These are phyloP conservation scores for Drosophila bifasciata DNA, from an alignment of 1,140 invertebrate genomes.

Conservation along the genomic window DNA sequence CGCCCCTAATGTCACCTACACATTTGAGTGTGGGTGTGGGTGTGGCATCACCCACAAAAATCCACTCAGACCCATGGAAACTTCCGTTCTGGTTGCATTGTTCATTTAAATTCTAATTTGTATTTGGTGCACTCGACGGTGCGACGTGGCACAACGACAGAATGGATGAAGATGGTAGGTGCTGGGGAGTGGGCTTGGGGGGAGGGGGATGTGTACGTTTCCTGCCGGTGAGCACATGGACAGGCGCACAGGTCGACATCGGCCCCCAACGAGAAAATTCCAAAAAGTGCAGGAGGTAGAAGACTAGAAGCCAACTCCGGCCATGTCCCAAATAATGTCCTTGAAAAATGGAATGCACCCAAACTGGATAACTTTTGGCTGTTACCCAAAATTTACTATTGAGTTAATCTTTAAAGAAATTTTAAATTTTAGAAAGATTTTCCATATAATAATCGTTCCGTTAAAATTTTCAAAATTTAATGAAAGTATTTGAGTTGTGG, in stretches of 20 bases:
- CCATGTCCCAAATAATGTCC: constrained; percentile 70
- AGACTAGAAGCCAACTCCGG: constrained; percentile 23
- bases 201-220: constrained; percentile 49
- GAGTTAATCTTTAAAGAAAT: not conserved
- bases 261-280: constrained; percentile 2
- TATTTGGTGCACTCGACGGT: constrained; percentile 79
- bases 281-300: constrained; percentile 8
- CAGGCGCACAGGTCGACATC: constrained; percentile 50
- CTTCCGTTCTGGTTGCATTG: constrained; percentile 77
- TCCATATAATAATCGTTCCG: too few species aligned
- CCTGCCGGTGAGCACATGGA: constrained; percentile 63
- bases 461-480: too few species aligned
- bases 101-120: constrained; percentile 83
- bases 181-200: constrained; percentile 7
- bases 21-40: constrained; percentile 7
- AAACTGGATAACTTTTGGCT: constrained; percentile 30
- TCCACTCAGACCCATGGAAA: constrained; percentile 50
- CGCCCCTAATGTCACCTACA: constrained; percentile 53
- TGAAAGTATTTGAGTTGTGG: too few species aligned
- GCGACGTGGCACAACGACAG: constrained; percentile 19
- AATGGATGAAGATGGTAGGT: too few species aligned
- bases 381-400: not conserved
- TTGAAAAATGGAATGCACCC: constrained; percentile 57
- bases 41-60: constrained; percentile 30
- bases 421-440: not conserved